Evolutionary conservation across 2,888 invertebrate species (phyloP), one percentile per base, ranked within the genome.

Genomic region (Andrena fulva): DNA sequence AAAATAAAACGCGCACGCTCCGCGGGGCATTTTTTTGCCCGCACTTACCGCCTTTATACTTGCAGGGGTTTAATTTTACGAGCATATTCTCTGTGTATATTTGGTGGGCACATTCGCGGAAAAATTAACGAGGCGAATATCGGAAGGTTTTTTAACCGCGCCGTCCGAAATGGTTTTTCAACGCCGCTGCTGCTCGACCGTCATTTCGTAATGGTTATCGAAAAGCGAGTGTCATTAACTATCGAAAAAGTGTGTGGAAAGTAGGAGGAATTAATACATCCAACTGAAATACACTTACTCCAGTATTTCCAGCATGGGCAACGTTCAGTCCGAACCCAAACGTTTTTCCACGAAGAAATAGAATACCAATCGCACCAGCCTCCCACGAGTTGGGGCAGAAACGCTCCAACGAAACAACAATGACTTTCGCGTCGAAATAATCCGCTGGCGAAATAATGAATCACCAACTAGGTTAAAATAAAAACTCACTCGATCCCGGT

Each of bases 111-210:
- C 60, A 70, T 79, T 82, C 63, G 71, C 62, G 62, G 66, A 62
- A 59, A 71, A 79, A 67, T 79, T 79, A 75, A 70, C 62, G 79
- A 75, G 74, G 67, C 71, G 71, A 71, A 75, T 79, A 79, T 82
- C 56, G 66, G 71, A 56, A 54, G 67, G 66, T 67, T 68, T 75
- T 75, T 79, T 56, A 71, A 54, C 24, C 20, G 50, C 24, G 16
- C 7, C 27, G 54, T 68, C 52, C 69, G 29, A 70, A 77, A 77
- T 77, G 78, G 56, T 64, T 59, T 69, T 77, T 35, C 42, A 56
- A 66, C 50, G 68, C 33, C 16, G 48, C 56, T 50, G 62, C 59
- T 79, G 77, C 79, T 79, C 56, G 20, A 79, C 63, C 77, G 63
- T 77, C 54, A 77, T 79, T 79, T 64, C 64, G 56, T 20, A 75